Base-by-base conservation (phyloP, 2,797 vertebrate genomes). In the Rhinichthys osculus region DNA sequence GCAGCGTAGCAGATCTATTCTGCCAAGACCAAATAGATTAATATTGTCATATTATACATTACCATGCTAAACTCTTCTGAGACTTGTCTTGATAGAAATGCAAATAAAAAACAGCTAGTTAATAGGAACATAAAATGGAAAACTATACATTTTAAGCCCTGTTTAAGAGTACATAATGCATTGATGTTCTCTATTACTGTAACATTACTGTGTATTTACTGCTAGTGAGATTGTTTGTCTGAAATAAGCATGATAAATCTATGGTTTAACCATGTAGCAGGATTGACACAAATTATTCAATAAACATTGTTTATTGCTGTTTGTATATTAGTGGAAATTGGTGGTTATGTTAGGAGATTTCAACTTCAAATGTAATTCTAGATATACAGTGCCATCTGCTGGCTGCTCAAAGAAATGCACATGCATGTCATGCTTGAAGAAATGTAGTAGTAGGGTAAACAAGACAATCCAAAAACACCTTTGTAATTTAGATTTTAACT, bases 301-400 rank as follows among this genome's bases (percentile, higher is more conserved):
- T 59, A 74, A 82, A 50, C 0, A 62, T 19, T 73, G 35, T 81
- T 78, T 81, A 78, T 74, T 27, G 6, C 42, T 35, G 5, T 62
- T 3, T 2, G 72, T 84, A 35, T 77, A n/a, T 59, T 21, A 35
- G 5, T 42, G n/a, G 80, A 82, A 82, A 57, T 66, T 81, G 33
- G 33, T 47, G 19, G 13, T 4, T 57, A 30, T 72, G 30, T 50
- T 11, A 23, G 14, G 30, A 57, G 67, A n/a, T 40, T 33, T 11
- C 2, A 23, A 38, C 40, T 3, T 67, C 4, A 30, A n/a, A 13
- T 69, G 5, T 35, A 70, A 44, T 70, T 57, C n/a, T 73, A 59
- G 79, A 30, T 77, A 11, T 73, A 66, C 6, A 79, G 27, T 44
- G 76, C 85, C 87, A 82, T 81, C 89, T 89, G 71, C 35, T 88